These are phyloP conservation scores for Camptogramma bilineatum DNA, from an alignment of 2,888 invertebrate genomes.

Conservation along the genomic window DNA sequence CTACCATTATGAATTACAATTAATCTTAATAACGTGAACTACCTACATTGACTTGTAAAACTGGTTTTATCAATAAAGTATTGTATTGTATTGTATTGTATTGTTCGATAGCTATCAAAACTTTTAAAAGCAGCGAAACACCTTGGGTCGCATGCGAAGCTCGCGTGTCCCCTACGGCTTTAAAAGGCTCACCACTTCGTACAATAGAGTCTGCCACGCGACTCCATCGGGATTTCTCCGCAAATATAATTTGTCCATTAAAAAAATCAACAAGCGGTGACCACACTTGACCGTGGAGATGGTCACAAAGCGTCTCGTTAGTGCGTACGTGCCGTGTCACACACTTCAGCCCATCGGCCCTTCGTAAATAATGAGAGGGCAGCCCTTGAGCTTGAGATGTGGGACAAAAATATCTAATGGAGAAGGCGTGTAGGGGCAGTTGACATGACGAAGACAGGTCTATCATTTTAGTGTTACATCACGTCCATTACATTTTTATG, in stretches of 20 bases:
- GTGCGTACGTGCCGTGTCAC: conserved; percentile 84
- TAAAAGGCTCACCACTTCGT: conserved; percentile 70
- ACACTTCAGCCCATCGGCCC: conserved; percentile 82
- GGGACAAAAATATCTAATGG: conserved; percentile 50
- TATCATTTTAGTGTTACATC: conserved; percentile 30
- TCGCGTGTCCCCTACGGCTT: conserved; percentile 69
- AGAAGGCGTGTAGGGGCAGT: conserved; percentile 48
- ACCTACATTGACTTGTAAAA: too few relatives aligned
- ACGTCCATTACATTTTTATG: conserved; percentile 21
- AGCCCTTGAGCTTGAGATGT: conserved; percentile 62
- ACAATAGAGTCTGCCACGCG: conserved; percentile 62
- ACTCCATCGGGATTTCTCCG: conserved; percentile 65
- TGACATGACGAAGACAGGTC: conserved; percentile 35
- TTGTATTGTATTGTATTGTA: too few relatives aligned
- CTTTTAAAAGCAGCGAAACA: conserved; percentile 53
- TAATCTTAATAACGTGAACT: too few relatives aligned
- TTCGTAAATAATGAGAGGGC: conserved; percentile 85
- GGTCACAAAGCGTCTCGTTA: conserved; percentile 86
- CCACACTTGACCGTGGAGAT: conserved; percentile 76
- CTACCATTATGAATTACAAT: too few relatives aligned
- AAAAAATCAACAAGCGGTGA: conserved; percentile 82
- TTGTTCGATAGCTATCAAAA: conserved; percentile 40
- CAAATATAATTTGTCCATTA: conserved; percentile 82
- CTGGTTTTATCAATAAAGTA: too few relatives aligned
- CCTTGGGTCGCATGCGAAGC: conserved; percentile 61